Percentiles rank a stretch among this genome's conserved stretches.
phyloP scores from a whole-genome alignment of 2,113 vertebrate species.

The Melanerpes formicivorus region DNA sequence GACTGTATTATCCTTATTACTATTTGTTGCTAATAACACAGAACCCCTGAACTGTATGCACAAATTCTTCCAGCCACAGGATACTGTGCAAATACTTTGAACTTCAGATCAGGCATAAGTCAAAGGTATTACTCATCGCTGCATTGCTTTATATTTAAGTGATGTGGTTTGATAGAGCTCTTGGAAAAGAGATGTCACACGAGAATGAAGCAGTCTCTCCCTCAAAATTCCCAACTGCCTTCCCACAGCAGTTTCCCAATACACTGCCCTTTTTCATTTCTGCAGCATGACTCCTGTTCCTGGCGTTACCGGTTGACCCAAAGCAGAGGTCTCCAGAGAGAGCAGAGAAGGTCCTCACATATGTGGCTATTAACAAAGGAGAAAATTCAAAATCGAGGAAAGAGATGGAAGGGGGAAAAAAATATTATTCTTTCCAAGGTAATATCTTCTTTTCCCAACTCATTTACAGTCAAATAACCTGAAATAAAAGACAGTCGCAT shows the following conservation, averaged over 20 bases:
- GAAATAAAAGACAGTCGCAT: neutral
- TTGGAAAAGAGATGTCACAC: neutral
- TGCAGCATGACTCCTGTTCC: neutral
- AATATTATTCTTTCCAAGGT: neutral
- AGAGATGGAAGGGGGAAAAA: neutral
- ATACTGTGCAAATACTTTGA: neutral
- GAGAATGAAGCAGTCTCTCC: neutral
- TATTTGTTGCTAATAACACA: neutral
- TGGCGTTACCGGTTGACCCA: neutral
- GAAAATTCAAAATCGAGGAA: neutral
- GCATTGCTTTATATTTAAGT: neutral
- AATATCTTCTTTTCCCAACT: neutral
- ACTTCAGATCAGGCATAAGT: neutral
- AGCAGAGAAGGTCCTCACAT: neutral
- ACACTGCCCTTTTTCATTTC: neutral
- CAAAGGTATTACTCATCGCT: neutral
- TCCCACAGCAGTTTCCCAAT: neutral
- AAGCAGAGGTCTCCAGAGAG: neutral
- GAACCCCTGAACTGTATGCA: neutral
- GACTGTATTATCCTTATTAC: neutral
- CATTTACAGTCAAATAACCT: neutral
- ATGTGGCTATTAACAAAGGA: neutral
- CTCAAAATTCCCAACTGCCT: neutral
- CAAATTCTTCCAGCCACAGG: neutral
- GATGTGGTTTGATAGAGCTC: neutral